Evolutionary conservation across 1,140 invertebrate species (phyloP), one percentile per base, ranked within the genome.

Genomic region (Psilanteris sp.): DNA sequence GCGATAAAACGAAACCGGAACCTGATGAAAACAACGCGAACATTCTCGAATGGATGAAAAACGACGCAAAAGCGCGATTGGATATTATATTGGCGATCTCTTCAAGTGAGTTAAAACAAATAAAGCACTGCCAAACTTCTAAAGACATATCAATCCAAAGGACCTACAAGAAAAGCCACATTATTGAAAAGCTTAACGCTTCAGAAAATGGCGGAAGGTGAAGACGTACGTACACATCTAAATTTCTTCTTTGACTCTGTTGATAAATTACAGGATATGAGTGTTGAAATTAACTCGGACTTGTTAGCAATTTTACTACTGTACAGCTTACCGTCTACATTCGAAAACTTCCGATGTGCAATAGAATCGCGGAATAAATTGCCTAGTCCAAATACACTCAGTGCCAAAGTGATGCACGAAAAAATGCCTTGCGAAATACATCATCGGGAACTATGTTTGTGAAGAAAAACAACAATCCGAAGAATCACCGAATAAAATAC

Each of bases 21-120:
- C n/a, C 9, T 10, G 9, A 2, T 3, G 27, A n/a, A 2, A 11
- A 29, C 6, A 10, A n/a, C 1, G 6, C 1, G 3, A 2, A 10
- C 1, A 29, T 29, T 1, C 2, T 10, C 13, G 14, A 1, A 0
- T 27, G 39, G 39, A 43, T 8, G 7, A 24, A 15, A 7, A 22
- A 9, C 3, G 16, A 37, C 8, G 15, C 15, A 3, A 37, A 37
- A n/a, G 34, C 15, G 5, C 18, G 8, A 5, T 14, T 22, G n/a
- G 39, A 43, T n/a, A 43, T 43, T 2, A 16, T 55, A 9, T 16
- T 55, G 13, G 41, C 52, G 1, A 55, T 55, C 4, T 11, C 4
- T 15, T 15, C 52, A 2, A 27, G 11, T 8, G 24, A 55, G 18
- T 4, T 41, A 6, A 41, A 55, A n/a, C 52, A 41, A 14, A 13